Evolutionary conservation across 2,797 vertebrate species (phyloP).

Genomic region (Alouatta caraya): DNA sequence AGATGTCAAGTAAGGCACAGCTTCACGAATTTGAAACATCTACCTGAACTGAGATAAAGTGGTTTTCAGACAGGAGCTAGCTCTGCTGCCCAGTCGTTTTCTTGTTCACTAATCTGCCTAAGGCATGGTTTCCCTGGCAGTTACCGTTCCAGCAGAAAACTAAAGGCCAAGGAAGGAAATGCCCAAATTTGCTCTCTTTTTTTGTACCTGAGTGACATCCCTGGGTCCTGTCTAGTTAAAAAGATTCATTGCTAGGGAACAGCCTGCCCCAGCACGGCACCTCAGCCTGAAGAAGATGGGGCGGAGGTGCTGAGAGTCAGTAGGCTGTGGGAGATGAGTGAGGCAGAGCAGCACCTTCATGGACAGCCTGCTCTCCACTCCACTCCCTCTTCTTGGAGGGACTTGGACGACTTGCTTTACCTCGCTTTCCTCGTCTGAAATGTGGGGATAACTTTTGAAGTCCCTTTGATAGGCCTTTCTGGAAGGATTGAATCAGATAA

Average conservation of each 20-base stretch:
- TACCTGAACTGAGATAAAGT: too few species aligned
- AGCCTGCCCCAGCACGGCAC: background rate
- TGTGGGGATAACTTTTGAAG: background rate
- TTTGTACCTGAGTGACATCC: background rate
- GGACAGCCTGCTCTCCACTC: background rate
- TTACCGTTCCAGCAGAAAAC: background rate
- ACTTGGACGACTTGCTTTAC: too few species aligned
- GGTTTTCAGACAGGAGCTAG: background rate
- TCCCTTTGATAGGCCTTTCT: background rate
- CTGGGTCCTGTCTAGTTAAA: background rate
- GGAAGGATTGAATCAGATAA: background rate
- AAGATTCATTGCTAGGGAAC: background rate
- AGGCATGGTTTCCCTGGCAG: background rate
- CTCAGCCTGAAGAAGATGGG: background rate
- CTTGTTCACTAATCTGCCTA: background rate
- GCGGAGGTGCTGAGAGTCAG: accelerated
- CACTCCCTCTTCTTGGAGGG: background rate
- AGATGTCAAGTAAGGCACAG: background rate
- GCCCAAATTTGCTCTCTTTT: background rate
- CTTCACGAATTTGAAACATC: background rate
- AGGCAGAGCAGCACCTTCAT: background rate
- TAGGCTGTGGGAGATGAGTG: background rate
- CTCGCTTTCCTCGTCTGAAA: background rate
- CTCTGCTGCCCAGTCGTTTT: background rate
- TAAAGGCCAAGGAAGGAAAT: background rate